Evolutionary conservation across 2,888 invertebrate species (phyloP).

Genomic region (Thumatha senex): DNA sequence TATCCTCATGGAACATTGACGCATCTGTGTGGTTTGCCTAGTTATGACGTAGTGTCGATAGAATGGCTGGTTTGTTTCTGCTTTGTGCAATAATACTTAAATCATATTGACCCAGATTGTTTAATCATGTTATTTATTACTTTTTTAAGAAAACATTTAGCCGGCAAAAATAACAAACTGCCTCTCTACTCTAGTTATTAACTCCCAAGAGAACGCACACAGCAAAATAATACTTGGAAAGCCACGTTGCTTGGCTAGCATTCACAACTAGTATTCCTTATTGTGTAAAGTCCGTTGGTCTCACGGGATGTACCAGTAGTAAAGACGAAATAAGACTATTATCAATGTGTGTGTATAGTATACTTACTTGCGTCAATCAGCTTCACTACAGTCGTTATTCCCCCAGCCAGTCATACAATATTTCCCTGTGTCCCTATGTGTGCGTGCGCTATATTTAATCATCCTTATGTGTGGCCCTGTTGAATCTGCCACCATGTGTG

Average conservation of each 20-base stretch:
- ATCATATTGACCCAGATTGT: background rate
- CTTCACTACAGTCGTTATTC: conserved; percentile 65
- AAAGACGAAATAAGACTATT: conserved; percentile 71
- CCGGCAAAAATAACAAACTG: conserved; percentile 20
- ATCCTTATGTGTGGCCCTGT: conserved; percentile 65
- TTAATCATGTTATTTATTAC: background rate
- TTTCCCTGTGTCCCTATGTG: conserved; percentile 58
- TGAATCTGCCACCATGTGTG: conserved; percentile 70
- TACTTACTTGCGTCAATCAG: conserved; percentile 75
- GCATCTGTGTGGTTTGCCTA: conserved; percentile 5
- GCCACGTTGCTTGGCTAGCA: conserved; percentile 60
- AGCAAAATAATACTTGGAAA: conserved; percentile 53
- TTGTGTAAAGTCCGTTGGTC: conserved; percentile 68
- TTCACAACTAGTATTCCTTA: conserved; percentile 69
- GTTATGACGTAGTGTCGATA: background rate
- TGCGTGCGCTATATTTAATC: conserved; percentile 78
- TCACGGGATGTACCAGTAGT: conserved; percentile 76
- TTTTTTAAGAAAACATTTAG: background rate
- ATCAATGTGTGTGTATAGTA: conserved; percentile 62
- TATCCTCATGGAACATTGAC: background rate
- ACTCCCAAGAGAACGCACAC: conserved; percentile 53
- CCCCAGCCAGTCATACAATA: conserved; percentile 66
- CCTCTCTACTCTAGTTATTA: conserved; percentile 46
- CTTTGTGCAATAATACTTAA: no score
- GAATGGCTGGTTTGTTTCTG: background rate